Evolutionary conservation across 1,140 invertebrate genomes (phyloP), one percentile per base, ranked within the genome.

Genomic region (Melitaea cinxia): DNA sequence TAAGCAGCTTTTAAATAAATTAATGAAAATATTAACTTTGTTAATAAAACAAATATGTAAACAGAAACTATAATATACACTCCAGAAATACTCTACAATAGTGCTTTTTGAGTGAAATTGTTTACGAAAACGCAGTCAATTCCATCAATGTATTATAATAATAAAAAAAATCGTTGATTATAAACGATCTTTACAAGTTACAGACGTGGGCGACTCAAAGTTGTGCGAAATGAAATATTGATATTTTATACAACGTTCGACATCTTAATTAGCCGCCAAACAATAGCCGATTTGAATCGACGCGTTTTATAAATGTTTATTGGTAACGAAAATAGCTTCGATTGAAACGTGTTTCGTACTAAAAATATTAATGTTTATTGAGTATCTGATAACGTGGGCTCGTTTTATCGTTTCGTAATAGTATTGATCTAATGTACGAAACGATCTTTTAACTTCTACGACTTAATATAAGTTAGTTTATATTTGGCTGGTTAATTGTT

Each of bases 241-340:
- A 62, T 54, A 67, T 70, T 68, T 75, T 77, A 77, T 73, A 65
- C 70, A 65, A 57, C 60, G 53, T 56, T 47, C 57, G 66, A 79
- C 70, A 73, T 68, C 75, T 77, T 75, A 80, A 80, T 77, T 80
- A 75, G 37, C 49, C 63, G 58, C 63, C 37, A 63, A 70, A 66
- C 60, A 65, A 56, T 68, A 49, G 53, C 37, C 50, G 52, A 59
- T 63, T 56, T 28, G 45, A 30, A 64, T 67, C 30, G 33, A 52
- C 60, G 50, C 33, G 12, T 50, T 53, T 65, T 47, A 52, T 33
- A 50, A 61, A 61, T 52, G 52, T 42, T 62, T 28, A 33, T 33
- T 49, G 56, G n/a, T 24, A 45, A 47, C 23, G 39, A 47, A 47
- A 58, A 39, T 39, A 56, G 39, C 24, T 56, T 39, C 33, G 35